Percentiles rank a stretch among this genome's conserved stretches.
Conservation (phyloP, 2,888 invertebrate species). For the Brenthis hecate region DNA sequence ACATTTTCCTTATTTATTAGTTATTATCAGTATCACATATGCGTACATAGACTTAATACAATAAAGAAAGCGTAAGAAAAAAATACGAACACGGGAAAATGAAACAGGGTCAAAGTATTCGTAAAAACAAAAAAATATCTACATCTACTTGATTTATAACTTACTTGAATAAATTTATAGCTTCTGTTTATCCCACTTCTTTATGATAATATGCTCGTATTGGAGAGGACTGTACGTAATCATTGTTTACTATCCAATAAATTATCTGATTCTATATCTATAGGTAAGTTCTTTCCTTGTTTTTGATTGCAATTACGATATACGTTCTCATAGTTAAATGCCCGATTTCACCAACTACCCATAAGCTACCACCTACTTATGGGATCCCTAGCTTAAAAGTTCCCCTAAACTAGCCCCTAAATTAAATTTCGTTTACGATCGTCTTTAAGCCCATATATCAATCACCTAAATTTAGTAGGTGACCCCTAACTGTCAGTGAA, state of each 20-base stretch:
- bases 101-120: slow-evolving; percentile 9
- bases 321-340: no score
- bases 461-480: no score
- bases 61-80: not conserved
- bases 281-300: no score
- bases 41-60: not conserved
- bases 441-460: no score
- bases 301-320: no score
- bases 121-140: slow-evolving; percentile 25
- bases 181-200: slow-evolving; percentile 22
- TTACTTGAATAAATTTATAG: slow-evolving; percentile 24
- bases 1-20: not conserved
- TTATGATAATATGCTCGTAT: slow-evolving; percentile 6
- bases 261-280: no score
- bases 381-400: no score
- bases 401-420: no score
- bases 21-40: not conserved
- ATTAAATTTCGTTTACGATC: no score
- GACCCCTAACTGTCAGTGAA: no score
- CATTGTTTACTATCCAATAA: not conserved
- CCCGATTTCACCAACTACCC: no score
- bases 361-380: no score
- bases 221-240: not conserved
- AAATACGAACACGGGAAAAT: not conserved
- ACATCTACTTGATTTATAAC: slow-evolving; percentile 27